phyloP scores from a whole-genome alignment of 2,113 vertebrate genomes.

The Coptodon bakossiorum region DNA sequence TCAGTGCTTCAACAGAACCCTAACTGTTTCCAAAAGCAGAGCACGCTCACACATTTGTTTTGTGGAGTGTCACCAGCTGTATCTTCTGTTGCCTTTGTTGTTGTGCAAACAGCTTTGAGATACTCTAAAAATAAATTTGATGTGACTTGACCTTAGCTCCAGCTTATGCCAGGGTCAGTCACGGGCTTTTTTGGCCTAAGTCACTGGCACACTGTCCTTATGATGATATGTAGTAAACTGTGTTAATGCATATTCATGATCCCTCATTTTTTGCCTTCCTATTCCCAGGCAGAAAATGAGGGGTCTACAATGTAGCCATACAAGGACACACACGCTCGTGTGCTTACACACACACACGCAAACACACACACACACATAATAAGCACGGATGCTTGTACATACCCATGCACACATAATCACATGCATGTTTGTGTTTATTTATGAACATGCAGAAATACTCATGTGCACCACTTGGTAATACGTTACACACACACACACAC shows the following conservation, averaged over 20 bases:
- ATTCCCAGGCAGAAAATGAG: neutral
- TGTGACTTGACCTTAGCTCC: conserved; percentile 43
- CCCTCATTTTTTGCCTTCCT: neutral
- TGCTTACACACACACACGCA: neutral
- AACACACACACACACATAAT: too few species aligned
- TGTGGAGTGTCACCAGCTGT: neutral
- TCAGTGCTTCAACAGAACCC: neutral
- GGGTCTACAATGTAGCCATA: neutral
- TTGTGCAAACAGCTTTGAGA: conserved; percentile 4
- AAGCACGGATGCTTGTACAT: neutral
- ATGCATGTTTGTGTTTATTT: neutral
- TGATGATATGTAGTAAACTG: conserved; percentile 40
- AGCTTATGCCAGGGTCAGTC: conserved; percentile 31
- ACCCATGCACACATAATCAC: neutral
- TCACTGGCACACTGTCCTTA: conserved; percentile 9
- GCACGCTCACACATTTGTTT: neutral
- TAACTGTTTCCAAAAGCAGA: neutral
- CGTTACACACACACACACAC: neutral
- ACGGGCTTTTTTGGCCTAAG: conserved; percentile 8
- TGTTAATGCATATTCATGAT: conserved; percentile 55
- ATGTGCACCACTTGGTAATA: neutral
- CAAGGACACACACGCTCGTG: neutral
- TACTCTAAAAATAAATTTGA: conserved; percentile 21
- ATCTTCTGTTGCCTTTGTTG: neutral
- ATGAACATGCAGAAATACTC: neutral